Percentiles rank a stretch among this genome's conserved stretches.
Conservation (phyloP, 2,888 invertebrate genomes). For the Thera obeliscata region DNA sequence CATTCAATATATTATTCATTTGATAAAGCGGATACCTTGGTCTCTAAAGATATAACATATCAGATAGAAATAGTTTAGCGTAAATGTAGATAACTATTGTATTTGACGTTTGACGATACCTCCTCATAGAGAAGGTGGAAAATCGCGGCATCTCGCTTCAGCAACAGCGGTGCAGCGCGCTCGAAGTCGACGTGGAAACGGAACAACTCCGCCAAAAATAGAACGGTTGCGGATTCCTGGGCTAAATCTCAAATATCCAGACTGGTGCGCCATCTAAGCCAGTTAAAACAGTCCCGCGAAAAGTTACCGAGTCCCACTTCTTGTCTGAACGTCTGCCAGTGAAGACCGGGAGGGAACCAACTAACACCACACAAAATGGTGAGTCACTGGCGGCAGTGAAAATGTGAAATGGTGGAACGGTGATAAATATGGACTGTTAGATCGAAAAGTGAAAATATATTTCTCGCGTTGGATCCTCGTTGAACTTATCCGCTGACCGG, state of each 20-base stretch:
- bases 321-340: conserved; percentile 90
- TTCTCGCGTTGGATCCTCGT: conserved; percentile 59
- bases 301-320: conserved; percentile 89
- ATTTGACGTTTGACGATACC: conserved; percentile 65
- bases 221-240: conserved; percentile 84
- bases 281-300: conserved; percentile 89
- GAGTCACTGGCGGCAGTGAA: conserved; percentile 82
- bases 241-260: conserved; percentile 87
- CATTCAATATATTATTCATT: conserved; percentile 31
- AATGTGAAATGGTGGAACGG: conserved; percentile 77
- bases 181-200: conserved; percentile 64
- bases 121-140: conserved; percentile 53
- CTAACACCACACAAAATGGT: conserved; percentile 88
- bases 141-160: conserved; percentile 66
- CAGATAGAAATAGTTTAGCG: conserved; percentile 81
- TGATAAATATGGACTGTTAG: conserved; percentile 72
- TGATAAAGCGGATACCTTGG: conserved; percentile 55
- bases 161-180: conserved; percentile 50
- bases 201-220: conserved; percentile 79
- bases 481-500: conserved; percentile 75
- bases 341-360: conserved; percentile 87
- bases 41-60: conserved; percentile 62
- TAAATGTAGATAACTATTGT: conserved; percentile 80
- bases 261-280: conserved; percentile 89
- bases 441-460: conserved; percentile 63